Evolutionary conservation across 2,888 invertebrate genomes (phyloP).

Genomic region (Gisinianus flammeolus): DNA sequence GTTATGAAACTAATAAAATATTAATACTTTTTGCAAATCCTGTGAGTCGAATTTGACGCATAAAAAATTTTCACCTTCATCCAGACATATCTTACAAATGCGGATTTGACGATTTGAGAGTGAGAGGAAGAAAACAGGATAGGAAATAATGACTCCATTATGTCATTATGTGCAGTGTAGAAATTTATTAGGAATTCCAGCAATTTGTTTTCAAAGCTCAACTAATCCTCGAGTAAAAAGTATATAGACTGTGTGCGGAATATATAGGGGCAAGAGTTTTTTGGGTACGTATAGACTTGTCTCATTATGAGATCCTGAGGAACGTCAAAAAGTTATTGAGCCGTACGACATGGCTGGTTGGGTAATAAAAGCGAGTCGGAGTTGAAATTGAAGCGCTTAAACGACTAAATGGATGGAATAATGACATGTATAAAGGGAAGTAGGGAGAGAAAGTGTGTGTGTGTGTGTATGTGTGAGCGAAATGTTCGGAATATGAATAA

Average conservation of each 20-base stretch:
- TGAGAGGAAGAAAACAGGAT: too few species aligned
- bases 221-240: not conserved
- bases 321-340: constrained; percentile 36
- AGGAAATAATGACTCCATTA: not conserved
- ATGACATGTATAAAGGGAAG: constrained; percentile 13
- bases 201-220: not conserved
- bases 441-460: not conserved
- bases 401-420: constrained; percentile 33
- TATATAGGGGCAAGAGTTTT: not conserved
- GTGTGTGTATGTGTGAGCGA: not conserved
- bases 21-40: too few species aligned
- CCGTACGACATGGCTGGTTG: constrained; percentile 32
- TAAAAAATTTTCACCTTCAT: not conserved
- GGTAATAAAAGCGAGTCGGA: constrained; percentile 32
- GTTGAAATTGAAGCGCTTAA: constrained; percentile 31
- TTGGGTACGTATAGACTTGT: not conserved
- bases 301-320: constrained; percentile 19
- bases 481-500: not conserved
- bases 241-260: not conserved
- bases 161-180: not conserved
- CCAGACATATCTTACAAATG: too few species aligned
- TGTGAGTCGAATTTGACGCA: not conserved
- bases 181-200: not conserved
- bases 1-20: too few species aligned
- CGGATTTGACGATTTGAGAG: too few species aligned